These are phyloP conservation scores for Turdus rufiventris DNA, from an alignment of 2,113 vertebrate genomes.

Conservation along the genomic window DNA sequence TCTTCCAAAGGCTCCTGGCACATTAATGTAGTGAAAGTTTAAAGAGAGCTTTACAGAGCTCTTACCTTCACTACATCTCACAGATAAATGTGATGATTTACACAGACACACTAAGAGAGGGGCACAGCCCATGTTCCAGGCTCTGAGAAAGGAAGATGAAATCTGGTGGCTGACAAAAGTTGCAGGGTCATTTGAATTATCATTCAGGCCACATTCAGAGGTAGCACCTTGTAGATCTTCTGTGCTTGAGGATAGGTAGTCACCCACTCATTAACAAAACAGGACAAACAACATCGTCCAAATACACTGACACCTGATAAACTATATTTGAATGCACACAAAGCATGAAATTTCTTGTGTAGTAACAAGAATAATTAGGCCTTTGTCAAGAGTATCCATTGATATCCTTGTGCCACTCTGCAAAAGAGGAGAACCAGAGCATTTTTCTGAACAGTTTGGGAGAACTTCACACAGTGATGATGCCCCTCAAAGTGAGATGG, in stretches of 20 bases:
- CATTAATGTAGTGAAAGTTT: background rate
- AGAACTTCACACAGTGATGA: background rate
- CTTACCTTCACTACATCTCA: background rate
- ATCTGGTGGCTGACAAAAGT: background rate
- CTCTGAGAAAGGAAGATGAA: background rate
- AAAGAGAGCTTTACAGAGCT: background rate
- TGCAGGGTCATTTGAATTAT: background rate
- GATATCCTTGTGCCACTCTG: background rate
- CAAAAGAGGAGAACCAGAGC: background rate
- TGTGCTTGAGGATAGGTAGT: background rate
- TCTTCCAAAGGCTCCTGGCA: background rate
- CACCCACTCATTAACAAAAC: background rate
- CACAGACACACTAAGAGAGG: background rate
- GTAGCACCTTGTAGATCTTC: background rate
- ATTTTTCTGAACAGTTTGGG: background rate
- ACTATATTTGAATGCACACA: background rate
- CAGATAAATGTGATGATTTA: background rate
- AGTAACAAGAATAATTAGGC: background rate
- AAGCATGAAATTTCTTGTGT: background rate
- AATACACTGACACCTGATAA: background rate
- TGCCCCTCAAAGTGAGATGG: background rate
- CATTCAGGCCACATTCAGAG: background rate
- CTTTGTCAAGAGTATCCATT: background rate
- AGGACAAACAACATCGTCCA: background rate
- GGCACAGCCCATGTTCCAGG: accelerated